Evolutionary conservation across 2,797 vertebrate genomes (phyloP).

Genomic region (Denticeps clupeoides): DNA sequence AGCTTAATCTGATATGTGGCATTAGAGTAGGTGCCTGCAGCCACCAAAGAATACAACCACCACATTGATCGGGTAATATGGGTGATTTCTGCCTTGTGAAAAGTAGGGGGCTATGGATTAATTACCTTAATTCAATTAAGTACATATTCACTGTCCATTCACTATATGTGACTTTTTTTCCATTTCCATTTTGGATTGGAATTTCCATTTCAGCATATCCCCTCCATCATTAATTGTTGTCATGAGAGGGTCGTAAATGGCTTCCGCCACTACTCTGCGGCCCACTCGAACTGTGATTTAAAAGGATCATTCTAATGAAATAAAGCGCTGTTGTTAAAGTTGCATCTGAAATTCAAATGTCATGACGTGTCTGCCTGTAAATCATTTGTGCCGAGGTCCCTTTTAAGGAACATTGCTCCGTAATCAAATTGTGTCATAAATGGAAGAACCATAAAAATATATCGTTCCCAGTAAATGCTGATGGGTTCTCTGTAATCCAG

Average conservation of each 20-base stretch:
- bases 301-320: constrained; percentile 25
- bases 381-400: constrained; percentile 20
- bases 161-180: no score
- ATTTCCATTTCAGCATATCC: no score
- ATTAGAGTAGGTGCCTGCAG: no score
- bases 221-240: no score
- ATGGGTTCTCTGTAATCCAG: constrained; percentile 40
- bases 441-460: constrained; percentile 42
- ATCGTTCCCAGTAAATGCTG: constrained; percentile 44
- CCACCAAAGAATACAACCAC: no score
- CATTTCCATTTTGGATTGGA: no score
- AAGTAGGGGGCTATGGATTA: no score
- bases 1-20: no score
- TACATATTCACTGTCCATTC: no score
- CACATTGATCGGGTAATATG: no score
- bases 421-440: constrained; percentile 48
- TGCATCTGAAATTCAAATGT: constrained; percentile 37
- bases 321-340: constrained; percentile 32
- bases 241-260: not conserved
- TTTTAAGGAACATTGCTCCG: constrained; percentile 36
- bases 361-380: constrained; percentile 33
- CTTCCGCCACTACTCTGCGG: constrained; percentile 13
- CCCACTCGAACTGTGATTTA: constrained; percentile 21
- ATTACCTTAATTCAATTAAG: no score
- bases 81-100: no score